Conservation (phyloP, 2,797 vertebrate genomes). For the Neostethus bicornis region DNA sequence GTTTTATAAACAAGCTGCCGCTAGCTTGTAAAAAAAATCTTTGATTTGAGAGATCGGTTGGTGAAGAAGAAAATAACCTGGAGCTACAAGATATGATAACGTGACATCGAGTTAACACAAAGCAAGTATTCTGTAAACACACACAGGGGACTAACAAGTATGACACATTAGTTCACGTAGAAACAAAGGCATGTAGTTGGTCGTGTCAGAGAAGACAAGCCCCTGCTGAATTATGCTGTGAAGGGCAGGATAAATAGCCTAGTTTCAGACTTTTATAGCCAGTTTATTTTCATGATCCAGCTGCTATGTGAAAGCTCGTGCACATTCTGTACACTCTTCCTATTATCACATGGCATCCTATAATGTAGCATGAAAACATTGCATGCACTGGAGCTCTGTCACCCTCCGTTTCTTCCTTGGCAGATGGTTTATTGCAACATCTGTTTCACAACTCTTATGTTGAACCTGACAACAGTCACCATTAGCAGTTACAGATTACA, state of each 20-base stretch:
- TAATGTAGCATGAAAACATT: slow-evolving; percentile 41
- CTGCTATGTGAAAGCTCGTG: slow-evolving; percentile 14
- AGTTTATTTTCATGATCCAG: slow-evolving; percentile 27
- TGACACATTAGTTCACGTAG: slow-evolving; percentile 18
- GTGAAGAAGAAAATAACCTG: slow-evolving; percentile 28
- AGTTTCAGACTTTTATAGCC: slow-evolving; percentile 24
- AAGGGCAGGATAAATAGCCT: slow-evolving; percentile 25
- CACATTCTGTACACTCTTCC: background rate
- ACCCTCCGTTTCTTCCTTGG: slow-evolving; percentile 11
- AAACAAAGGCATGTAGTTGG: slow-evolving; percentile 19
- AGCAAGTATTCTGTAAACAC: slow-evolving; percentile 32
- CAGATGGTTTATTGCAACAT: slow-evolving; percentile 36
- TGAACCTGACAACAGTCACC: slow-evolving; percentile 25
- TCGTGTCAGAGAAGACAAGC: slow-evolving; percentile 13
- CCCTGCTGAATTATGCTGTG: slow-evolving; percentile 23
- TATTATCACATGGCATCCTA: slow-evolving; percentile 13
- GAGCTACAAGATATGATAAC: slow-evolving; percentile 30
- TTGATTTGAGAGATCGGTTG: slow-evolving; percentile 25
- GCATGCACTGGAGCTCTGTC: slow-evolving; percentile 16
- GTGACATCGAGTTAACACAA: slow-evolving; percentile 11
- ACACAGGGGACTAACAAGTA: slow-evolving; percentile 8
- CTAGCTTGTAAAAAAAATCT: slow-evolving; percentile 19
- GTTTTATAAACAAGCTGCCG: slow-evolving; percentile 1
- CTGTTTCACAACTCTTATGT: slow-evolving; percentile 21
- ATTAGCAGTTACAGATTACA: slow-evolving; percentile 43